These are phyloP conservation scores for Formica selysi DNA, from an alignment of 1,140 invertebrate species.

Conservation along the genomic window DNA sequence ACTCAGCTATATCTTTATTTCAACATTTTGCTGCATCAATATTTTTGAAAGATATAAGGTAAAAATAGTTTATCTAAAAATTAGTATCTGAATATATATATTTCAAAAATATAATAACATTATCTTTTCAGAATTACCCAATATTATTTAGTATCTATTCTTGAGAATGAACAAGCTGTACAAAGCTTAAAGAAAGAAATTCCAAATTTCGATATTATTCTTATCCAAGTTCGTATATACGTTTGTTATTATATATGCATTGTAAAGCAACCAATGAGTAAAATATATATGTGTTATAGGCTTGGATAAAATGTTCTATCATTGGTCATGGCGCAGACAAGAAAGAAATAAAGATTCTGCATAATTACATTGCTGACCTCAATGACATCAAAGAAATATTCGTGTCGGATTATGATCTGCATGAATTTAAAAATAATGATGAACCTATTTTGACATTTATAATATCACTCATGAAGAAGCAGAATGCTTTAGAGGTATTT, in stretches of 20 bases:
- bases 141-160: slow-evolving; percentile 78
- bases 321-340: slow-evolving; percentile 73
- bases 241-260: slow-evolving; percentile 10
- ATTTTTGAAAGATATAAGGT: slow-evolving; percentile 83
- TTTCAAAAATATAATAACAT: slow-evolving; percentile 28
- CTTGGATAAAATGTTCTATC: slow-evolving; percentile 84
- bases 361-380: slow-evolving; percentile 76
- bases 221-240: slow-evolving; percentile 79
- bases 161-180: slow-evolving; percentile 71
- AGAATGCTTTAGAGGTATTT: slow-evolving; percentile 77
- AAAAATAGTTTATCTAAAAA: slow-evolving; percentile 36
- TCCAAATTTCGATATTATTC: slow-evolving; percentile 78
- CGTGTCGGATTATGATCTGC: slow-evolving; percentile 62
- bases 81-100: slow-evolving; percentile 8
- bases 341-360: slow-evolving; percentile 75
- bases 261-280: neutral
- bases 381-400: slow-evolving; percentile 80
- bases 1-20: slow-evolving; percentile 81
- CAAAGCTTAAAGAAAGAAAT: slow-evolving; percentile 74
- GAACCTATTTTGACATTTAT: slow-evolving; percentile 80
- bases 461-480: slow-evolving; percentile 74
- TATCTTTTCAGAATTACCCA: slow-evolving; percentile 80
- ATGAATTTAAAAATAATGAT: slow-evolving; percentile 77
- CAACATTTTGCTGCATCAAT: slow-evolving; percentile 81
- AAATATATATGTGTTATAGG: slow-evolving; percentile 72